Percentiles rank a stretch among this genome's conserved stretches.
Conservation (phyloP, 2,113 vertebrate species). For the Aepyceros melampus region DNA sequence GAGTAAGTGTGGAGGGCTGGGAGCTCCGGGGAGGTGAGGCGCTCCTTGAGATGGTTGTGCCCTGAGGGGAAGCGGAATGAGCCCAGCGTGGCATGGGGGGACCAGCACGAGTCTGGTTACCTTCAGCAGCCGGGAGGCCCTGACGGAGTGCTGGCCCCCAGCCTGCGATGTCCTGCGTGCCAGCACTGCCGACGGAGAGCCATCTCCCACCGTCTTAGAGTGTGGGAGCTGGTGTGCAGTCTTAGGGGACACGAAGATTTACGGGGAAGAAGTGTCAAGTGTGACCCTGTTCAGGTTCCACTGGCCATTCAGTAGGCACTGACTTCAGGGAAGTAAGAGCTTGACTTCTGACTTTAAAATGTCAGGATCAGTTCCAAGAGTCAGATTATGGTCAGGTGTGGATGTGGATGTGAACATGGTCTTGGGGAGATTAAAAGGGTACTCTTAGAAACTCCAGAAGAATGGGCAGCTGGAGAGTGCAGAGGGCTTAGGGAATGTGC, state of each 20-base stretch:
- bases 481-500: slow-evolving; percentile 88
- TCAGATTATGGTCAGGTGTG: slow-evolving; percentile 46
- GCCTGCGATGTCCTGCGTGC: neutral
- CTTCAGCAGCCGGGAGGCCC: neutral
- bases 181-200: neutral
- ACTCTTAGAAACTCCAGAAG: slow-evolving; percentile 82
- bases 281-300: neutral
- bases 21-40: neutral
- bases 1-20: accelerated
- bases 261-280: neutral
- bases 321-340: neutral
- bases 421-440: slow-evolving; percentile 85
- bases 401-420: slow-evolving; percentile 69
- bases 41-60: neutral
- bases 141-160: accelerated
- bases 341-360: neutral
- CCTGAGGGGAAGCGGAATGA: too few species aligned
- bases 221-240: neutral
- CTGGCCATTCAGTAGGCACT: neutral
- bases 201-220: neutral
- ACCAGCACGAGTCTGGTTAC: accelerated
- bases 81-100: accelerated
- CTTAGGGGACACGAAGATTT: neutral
- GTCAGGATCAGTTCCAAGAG: neutral
- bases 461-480: slow-evolving; percentile 82